Evolutionary conservation across 2,113 vertebrate species (phyloP).

Genomic region (Sphaerodactylus townsendi): DNA sequence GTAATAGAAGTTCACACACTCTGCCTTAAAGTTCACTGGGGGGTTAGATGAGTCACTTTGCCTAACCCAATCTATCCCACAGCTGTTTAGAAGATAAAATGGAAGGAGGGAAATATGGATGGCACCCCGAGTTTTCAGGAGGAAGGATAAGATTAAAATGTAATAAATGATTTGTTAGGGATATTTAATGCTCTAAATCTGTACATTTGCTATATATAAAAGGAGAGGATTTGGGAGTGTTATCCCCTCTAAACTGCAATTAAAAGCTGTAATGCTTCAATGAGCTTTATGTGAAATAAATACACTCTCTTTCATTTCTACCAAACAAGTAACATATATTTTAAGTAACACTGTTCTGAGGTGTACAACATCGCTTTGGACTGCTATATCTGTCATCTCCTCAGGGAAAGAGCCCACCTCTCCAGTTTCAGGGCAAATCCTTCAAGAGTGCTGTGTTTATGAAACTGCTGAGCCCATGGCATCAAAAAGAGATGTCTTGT

Average conservation of each 20-base stretch:
- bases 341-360: not conserved
- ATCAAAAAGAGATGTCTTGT: not conserved
- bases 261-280: not conserved
- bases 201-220: not conserved
- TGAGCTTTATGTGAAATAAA: rapidly evolving
- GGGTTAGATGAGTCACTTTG: too few relatives aligned
- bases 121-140: too few relatives aligned
- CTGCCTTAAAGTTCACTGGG: too few relatives aligned
- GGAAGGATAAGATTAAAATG: too few relatives aligned
- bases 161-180: too few relatives aligned
- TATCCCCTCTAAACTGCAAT: not conserved
- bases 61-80: too few relatives aligned
- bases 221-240: not conserved
- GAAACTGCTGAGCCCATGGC: not conserved
- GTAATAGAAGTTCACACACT: too few relatives aligned
- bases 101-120: too few relatives aligned
- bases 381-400: rapidly evolving
- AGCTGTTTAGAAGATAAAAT: too few relatives aligned
- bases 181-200: not conserved
- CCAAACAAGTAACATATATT: not conserved
- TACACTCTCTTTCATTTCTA: not conserved
- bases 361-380: not conserved
- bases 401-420: not conserved
- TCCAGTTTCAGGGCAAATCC: not conserved
- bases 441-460: not conserved